Evolutionary conservation across 2,113 vertebrate genomes (phyloP).

Genomic region (Cryptomyrus ogoouensis): DNA sequence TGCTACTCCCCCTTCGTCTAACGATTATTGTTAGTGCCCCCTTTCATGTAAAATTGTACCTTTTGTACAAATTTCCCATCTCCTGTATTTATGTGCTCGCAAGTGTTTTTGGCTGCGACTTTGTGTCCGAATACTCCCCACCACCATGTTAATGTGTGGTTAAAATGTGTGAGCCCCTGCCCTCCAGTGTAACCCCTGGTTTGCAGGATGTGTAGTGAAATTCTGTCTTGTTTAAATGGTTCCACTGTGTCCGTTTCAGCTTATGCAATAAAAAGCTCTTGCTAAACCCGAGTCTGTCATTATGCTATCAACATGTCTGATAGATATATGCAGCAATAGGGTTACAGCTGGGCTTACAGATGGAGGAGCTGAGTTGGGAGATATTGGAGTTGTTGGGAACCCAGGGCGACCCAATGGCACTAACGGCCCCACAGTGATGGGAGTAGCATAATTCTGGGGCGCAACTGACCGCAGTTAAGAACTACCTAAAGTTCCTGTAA

Average conservation of each 20-base stretch:
- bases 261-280: neutral
- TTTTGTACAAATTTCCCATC: neutral
- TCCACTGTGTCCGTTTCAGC: neutral
- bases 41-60: neutral
- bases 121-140: neutral
- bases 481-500: neutral
- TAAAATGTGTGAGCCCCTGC: neutral
- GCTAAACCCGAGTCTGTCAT: neutral
- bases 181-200: fast-evolving
- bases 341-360: neutral
- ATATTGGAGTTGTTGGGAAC: too few relatives aligned
- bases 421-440: too few relatives aligned
- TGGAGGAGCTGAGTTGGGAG: too few relatives aligned
- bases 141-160: neutral
- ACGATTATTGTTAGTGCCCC: neutral
- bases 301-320: neutral
- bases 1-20: neutral
- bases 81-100: neutral
- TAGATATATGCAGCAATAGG: neutral
- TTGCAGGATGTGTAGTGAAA: neutral
- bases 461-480: too few relatives aligned
- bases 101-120: neutral
- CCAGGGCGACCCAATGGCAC: too few relatives aligned
- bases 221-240: neutral
- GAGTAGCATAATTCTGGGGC: too few relatives aligned